Base-by-base conservation (phyloP, 2,113 vertebrate genomes). In the Pungitius pungitius region DNA sequence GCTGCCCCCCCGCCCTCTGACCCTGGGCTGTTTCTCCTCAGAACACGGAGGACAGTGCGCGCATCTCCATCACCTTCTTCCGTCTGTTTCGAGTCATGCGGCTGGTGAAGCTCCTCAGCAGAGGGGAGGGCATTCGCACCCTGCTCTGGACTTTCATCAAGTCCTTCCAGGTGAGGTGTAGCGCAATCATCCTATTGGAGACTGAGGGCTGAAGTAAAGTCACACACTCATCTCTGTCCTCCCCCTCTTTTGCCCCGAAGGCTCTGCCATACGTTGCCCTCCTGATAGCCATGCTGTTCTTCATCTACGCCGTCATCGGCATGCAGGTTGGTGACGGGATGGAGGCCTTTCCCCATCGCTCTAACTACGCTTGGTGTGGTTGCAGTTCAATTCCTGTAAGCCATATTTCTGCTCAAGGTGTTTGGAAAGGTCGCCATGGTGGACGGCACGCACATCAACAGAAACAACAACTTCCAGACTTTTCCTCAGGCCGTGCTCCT, bases 391-490 rank as follows among this genome's bases (percentile, higher is more conserved):
- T 40, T 73, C 0, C 62, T 52, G 4, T 42, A 17, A 3, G 12
- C 8, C n/a, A 52, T 71, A 15, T 64, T 51, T 80, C 22, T 83
- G 17, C 62, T 69, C 56, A 88, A 99, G 98, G 94, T 99, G 67
- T 99, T 99, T 94, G 98, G 98, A 65, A 99, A 99, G 92, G 89
- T 99, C 42, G 98, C 98, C 45, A 97, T 99, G 98, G 96, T 95
- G 89, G 97, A 99, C 59, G 96, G 96, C 75, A 96, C 95, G 6
- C 97, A 99, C 76, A 98, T 99, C 91, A 99, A 99, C 90, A 94
- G 98, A 84, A 99, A 99, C 94, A 99, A 99, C 93, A 99, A 99
- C 91, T 99, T 99, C 92, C 98, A 99, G 92, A 99, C 97, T 2
- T 99, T 99, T 70, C 96, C 95, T 1, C 97, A 99, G 90, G 97